Evolutionary conservation across 2,888 invertebrate genomes (phyloP), one percentile per base, ranked within the genome.

Genomic region (Cremastobaeus sp.): DNA sequence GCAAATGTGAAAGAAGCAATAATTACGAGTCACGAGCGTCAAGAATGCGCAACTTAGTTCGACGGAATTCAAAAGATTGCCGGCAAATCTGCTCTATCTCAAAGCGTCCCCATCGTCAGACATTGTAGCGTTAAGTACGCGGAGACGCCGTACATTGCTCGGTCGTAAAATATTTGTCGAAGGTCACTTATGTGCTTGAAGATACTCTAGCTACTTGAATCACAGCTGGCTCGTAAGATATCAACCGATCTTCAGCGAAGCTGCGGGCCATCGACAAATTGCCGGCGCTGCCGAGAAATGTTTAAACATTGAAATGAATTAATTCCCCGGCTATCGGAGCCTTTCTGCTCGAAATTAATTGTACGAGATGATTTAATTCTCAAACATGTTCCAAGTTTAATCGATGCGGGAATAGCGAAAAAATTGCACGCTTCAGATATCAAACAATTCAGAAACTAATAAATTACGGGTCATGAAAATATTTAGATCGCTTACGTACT

Each of bases 101-200:
- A 20, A 37, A 14, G 9, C 20, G 48, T 37, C 41, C 37, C 37
- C 20, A 54, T 37, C 47, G 18, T 25, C 34, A 66, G 55, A 34
- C 66, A 14, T 9, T 37, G 12, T 6, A 39, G 32, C 4, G 12
- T 47, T 41, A 41, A 48, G 66, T 59, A 60, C 30, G 15, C n/a
- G 30, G 17, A 60, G 52, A 59, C 47, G 45, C 47, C 39, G 43
- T 45, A 50, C 34, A 39, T 39, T 54, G 12, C 54, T 57, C 47
- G 60, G 54, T 60, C 47, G 35, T 60, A 69, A 60, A 69, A 60
- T 69, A 69, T 69, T 60, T 69, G 69, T 54, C 69, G 37, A 69
- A 69, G 60, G 60, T 60, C 60, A 47, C 60, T 50, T 69, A 68
- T 59, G 59, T 48, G 37, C 68, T 57, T 52, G 20, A 60, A 37